These are phyloP conservation scores for Drosophila putrida DNA, from an alignment of 2,888 invertebrate species.

Conservation along the genomic window DNA sequence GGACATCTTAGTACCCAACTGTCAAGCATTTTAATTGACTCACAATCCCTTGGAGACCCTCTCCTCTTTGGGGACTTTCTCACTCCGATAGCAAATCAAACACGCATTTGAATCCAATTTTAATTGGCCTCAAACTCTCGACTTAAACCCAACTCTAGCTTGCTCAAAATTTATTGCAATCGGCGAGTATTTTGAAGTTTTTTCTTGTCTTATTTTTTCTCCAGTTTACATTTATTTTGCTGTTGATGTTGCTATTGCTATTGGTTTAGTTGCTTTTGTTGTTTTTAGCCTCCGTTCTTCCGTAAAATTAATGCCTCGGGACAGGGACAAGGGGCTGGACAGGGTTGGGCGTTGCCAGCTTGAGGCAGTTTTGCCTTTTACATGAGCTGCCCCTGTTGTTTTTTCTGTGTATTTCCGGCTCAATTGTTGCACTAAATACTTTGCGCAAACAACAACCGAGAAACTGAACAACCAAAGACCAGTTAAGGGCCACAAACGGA, in stretches of 20 bases:
- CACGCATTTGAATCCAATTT: slow-evolving; percentile 72
- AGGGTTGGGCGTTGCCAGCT: slow-evolving; percentile 29
- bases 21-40: slow-evolving; percentile 80
- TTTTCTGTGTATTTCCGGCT: slow-evolving; percentile 67
- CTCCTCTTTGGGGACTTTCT: neutral
- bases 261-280: slow-evolving; percentile 20
- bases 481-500: slow-evolving; percentile 38
- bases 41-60: slow-evolving; percentile 59
- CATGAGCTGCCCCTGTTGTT: slow-evolving; percentile 6
- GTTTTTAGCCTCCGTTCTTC: slow-evolving; percentile 49
- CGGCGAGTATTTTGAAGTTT: slow-evolving; percentile 47
- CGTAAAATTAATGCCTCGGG: slow-evolving; percentile 68
- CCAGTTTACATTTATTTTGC: slow-evolving; percentile 8
- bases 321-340: slow-evolving; percentile 14
- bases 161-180: slow-evolving; percentile 56
- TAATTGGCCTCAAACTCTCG: slow-evolving; percentile 64
- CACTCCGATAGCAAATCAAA: slow-evolving; percentile 51
- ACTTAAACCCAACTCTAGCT: slow-evolving; percentile 28
- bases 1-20: slow-evolving; percentile 48
- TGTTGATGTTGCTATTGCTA: neutral
- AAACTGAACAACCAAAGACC: slow-evolving; percentile 14
- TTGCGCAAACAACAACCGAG: slow-evolving; percentile 55
- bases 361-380: slow-evolving; percentile 41
- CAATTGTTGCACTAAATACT: slow-evolving; percentile 79
- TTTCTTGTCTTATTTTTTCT: slow-evolving; percentile 23